Evolutionary conservation across 2,888 invertebrate genomes (phyloP).

Genomic region (Eupeodes luniger): DNA sequence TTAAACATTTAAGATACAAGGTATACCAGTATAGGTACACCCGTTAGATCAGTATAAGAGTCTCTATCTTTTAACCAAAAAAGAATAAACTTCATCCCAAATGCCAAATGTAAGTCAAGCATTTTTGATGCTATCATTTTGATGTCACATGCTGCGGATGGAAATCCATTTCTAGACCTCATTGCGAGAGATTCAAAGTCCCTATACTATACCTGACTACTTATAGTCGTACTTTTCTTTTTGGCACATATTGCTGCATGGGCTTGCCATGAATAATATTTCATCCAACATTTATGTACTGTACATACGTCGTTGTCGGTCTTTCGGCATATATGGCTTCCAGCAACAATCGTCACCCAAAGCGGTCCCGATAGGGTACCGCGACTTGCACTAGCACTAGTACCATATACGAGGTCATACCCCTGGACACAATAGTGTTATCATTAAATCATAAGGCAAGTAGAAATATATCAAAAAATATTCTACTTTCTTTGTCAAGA

Average conservation of each 20-base stretch:
- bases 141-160: slow-evolving; percentile 27
- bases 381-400: not conserved
- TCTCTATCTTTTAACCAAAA: not conserved
- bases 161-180: slow-evolving; percentile 24
- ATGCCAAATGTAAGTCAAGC: slow-evolving; percentile 19
- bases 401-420: slow-evolving; percentile 41
- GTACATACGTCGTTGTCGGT: not conserved
- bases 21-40: too few species aligned
- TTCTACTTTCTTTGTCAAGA: slow-evolving; percentile 59
- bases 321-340: not conserved
- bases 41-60: not conserved
- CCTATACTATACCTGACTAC: not conserved
- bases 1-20: not conserved
- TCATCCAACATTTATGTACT: slow-evolving; percentile 1
- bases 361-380: slow-evolving; percentile 48
- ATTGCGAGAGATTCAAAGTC: slow-evolving; percentile 13
- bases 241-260: slow-evolving; percentile 17
- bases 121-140: slow-evolving; percentile 34
- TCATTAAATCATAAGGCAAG: slow-evolving; percentile 67
- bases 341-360: slow-evolving; percentile 42
- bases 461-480: slow-evolving; percentile 64
- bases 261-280: slow-evolving; percentile 36
- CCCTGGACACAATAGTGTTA: slow-evolving; percentile 54
- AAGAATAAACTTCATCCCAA: not conserved
- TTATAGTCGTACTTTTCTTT: not conserved